Evolutionary conservation across 2,888 invertebrate genomes (phyloP), one percentile per base, ranked within the genome.

Genomic region (Elgonia sp.): DNA sequence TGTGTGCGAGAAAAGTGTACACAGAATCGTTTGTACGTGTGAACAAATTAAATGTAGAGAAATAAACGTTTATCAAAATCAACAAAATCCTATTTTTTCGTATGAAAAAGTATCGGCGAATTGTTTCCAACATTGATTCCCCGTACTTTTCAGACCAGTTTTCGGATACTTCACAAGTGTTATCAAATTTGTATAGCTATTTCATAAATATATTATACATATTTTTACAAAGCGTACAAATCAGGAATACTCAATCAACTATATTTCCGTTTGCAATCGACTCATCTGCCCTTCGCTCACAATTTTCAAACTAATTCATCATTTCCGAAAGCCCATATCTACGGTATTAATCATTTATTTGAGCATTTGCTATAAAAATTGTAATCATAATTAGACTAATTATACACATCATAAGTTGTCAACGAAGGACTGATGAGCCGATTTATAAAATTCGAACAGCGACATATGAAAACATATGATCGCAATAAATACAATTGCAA

Each of bases 181-280:
- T 87, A 87, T 87, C 87, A 87, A 84, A 76, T 65, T 76, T 40
- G 53, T 75, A 87, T 86, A 86, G 40, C 79, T 87, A 83, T 77
- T 57, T 76, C 55, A 84, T 87, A 87, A 87, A 83, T 87, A 84
- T 87, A 83, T 84, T 57, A 75, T 84, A 87, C 80, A 84, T 46
- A 60, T 84, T 87, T 87, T 84, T 84, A 87, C 87, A 87, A 87
- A 87, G 84, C 87, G 63, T 87, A 87, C 39, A 87, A 84, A 87
- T 80, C 62, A 80, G 60, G 65, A 77, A 73, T 82, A 86, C 67
- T 60, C 69, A 81, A 86, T 76, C 9, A 70, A 63, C 76, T 73
- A 63, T 40, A 53, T 42, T 18, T 75, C 55, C 55, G n/a, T 20
- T 73, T 57, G 18, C 21, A 12, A 20, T 39, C 53, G 4, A 62